Evolutionary conservation across 1,140 invertebrate genomes (phyloP).

Genomic region (Spodoptera frugiperda): DNA sequence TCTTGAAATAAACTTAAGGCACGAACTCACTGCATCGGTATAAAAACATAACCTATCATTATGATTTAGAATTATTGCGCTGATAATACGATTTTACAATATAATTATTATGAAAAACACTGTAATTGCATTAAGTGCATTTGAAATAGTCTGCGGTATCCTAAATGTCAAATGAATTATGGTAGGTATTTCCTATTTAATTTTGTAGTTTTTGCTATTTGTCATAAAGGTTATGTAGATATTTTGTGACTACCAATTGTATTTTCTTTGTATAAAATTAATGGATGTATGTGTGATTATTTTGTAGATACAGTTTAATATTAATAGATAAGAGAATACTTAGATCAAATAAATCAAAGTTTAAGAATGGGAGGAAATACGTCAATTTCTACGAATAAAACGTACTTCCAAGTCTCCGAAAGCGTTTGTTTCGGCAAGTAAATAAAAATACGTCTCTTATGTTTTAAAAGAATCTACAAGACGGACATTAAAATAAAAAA

Average conservation of each 20-base stretch:
- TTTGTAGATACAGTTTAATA: too few relatives aligned
- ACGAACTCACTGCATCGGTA: background rate
- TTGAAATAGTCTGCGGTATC: constrained; percentile 3
- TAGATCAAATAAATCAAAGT: too few relatives aligned
- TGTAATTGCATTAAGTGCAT: constrained; percentile 39
- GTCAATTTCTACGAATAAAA: too few relatives aligned
- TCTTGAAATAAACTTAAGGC: background rate
- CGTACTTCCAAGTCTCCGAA: too few relatives aligned
- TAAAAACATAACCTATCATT: constrained; percentile 15
- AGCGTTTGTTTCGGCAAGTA: too few relatives aligned
- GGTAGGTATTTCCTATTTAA: constrained; percentile 9
- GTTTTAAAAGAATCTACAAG: too few relatives aligned
- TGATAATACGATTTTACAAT: background rate
- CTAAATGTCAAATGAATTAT: constrained; percentile 38
- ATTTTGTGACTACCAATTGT: background rate
- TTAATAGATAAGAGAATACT: too few relatives aligned
- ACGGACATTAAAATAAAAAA: too few relatives aligned
- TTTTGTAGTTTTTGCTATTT: background rate
- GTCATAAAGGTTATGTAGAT: background rate
- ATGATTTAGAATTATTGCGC: constrained; percentile 1
- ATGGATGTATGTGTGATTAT: too few relatives aligned
- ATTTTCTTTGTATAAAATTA: background rate
- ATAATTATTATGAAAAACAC: constrained; percentile 15
- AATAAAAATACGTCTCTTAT: too few relatives aligned
- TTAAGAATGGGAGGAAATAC: too few relatives aligned